A percentile compares a stretch with the other conserved stretches of the same genome.
Evolutionary conservation across 2,113 vertebrate species (phyloP).

Genomic region (Martes martes): DNA sequence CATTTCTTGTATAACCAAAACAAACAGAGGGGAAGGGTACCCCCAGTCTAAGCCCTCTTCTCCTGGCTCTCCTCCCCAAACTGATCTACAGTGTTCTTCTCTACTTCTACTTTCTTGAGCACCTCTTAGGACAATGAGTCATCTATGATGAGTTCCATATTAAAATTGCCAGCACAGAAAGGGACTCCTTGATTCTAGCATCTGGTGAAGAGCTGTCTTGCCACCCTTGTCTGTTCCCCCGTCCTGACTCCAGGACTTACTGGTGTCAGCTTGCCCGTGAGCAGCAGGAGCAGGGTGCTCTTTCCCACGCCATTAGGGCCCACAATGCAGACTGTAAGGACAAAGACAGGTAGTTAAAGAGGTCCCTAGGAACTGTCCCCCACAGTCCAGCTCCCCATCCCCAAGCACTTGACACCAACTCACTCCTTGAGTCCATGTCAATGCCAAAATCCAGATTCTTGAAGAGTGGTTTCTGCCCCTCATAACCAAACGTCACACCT

Average conservation of each 20-base stretch:
- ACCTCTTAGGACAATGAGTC: not conserved
- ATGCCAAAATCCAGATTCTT: slow-evolving; percentile 94
- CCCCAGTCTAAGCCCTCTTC: too few species aligned
- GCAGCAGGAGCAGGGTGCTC: slow-evolving; percentile 90
- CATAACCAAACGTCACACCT: slow-evolving; percentile 91
- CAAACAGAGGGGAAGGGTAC: not conserved
- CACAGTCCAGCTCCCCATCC: not conserved
- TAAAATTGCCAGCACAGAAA: too few species aligned
- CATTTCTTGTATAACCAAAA: not conserved
- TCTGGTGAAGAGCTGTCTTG: too few species aligned
- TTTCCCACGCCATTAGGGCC: slow-evolving; percentile 95
- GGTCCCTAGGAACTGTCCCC: not conserved
- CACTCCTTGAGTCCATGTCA: slow-evolving; percentile 94
- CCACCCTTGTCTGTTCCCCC: not conserved
- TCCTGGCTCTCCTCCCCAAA: not conserved
- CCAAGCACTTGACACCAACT: slow-evolving; percentile 61
- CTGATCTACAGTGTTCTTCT: not conserved
- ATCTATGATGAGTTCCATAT: not conserved
- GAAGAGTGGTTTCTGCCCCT: slow-evolving; percentile 88
- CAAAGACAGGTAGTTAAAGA: not conserved
- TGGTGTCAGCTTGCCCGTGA: slow-evolving; percentile 89
- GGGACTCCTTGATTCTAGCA: not conserved
- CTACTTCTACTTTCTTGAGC: not conserved
- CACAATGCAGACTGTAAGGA: slow-evolving; percentile 90
- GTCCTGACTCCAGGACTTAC: slow-evolving; percentile 78